Percentiles rank a stretch among this genome's conserved stretches.
Evolutionary conservation across 2,113 vertebrate genomes (phyloP).

Genomic region (Zosterops japonicus): DNA sequence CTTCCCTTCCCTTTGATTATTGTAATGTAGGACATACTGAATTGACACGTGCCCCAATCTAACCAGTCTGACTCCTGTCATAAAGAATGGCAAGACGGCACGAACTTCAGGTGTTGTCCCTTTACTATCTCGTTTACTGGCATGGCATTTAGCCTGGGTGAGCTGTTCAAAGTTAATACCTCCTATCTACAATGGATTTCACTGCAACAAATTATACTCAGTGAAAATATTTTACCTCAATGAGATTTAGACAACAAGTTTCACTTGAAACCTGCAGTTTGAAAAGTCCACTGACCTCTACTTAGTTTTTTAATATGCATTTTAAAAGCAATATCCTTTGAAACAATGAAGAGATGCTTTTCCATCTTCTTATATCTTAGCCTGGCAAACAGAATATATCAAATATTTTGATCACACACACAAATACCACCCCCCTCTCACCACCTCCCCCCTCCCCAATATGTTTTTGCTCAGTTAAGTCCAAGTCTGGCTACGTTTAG

Average conservation of each 20-base stretch:
- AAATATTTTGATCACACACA: neutral
- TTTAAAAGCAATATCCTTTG: neutral
- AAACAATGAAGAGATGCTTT: neutral
- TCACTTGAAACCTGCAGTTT: neutral
- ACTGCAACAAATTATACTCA: neutral
- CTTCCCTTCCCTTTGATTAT: neutral
- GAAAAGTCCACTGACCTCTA: neutral
- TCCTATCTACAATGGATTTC: neutral
- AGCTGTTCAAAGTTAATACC: neutral
- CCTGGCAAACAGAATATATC: neutral
- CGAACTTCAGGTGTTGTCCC: neutral
- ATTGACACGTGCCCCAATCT: neutral
- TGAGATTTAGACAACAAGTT: neutral
- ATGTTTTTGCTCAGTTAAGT: neutral
- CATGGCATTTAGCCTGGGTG: neutral
- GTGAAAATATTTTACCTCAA: neutral
- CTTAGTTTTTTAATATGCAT: neutral
- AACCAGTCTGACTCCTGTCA: neutral
- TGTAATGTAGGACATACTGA: neutral
- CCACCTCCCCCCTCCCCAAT: accelerated
- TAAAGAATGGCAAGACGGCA: neutral
- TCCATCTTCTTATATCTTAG: neutral
- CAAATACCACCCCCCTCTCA: neutral
- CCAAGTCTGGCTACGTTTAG: neutral
- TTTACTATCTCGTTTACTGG: neutral